Evolutionary conservation across 1,140 invertebrate genomes (phyloP).

Genomic region (Galleria mellonella): DNA sequence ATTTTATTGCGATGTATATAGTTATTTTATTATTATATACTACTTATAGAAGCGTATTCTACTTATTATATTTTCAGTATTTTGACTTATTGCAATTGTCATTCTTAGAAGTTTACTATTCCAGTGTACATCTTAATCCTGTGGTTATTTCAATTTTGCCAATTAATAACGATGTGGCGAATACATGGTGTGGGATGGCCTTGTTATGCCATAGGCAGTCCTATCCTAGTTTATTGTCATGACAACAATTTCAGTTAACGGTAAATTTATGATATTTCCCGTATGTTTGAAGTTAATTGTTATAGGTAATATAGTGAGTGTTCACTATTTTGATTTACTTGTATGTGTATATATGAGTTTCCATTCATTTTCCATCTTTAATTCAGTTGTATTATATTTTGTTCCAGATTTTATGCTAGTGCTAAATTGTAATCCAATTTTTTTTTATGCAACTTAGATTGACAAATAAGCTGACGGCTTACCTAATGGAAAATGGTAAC

Average conservation of each 20-base stretch:
- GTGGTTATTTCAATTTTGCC: not conserved
- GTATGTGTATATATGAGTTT: not conserved
- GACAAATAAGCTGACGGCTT: too few species aligned
- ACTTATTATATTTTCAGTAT: too few species aligned
- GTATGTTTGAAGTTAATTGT: constrained; percentile 53
- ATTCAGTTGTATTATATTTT: not conserved
- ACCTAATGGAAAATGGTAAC: too few species aligned
- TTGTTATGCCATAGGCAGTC: constrained; percentile 27
- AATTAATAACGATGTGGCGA: not conserved
- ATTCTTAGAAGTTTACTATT: too few species aligned
- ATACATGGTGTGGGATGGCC: constrained; percentile 40
- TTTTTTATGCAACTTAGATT: too few species aligned
- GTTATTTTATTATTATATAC: too few species aligned
- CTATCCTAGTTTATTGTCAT: constrained; percentile 38
- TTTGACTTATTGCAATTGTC: too few species aligned
- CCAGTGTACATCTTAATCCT: too few species aligned
- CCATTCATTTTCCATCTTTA: not conserved
- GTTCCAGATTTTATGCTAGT: constrained; percentile 46
- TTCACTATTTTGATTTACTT: not conserved
- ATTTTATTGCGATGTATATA: too few species aligned
- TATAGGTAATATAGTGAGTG: constrained; percentile 55
- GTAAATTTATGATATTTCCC: constrained; percentile 48
- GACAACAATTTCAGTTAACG: constrained; percentile 49
- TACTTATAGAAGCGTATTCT: too few species aligned
- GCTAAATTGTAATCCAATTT: constrained; percentile 2